Evolutionary conservation across 2,888 invertebrate species (phyloP), one percentile per base, ranked within the genome.

Genomic region (Osedax fenrisi): DNA sequence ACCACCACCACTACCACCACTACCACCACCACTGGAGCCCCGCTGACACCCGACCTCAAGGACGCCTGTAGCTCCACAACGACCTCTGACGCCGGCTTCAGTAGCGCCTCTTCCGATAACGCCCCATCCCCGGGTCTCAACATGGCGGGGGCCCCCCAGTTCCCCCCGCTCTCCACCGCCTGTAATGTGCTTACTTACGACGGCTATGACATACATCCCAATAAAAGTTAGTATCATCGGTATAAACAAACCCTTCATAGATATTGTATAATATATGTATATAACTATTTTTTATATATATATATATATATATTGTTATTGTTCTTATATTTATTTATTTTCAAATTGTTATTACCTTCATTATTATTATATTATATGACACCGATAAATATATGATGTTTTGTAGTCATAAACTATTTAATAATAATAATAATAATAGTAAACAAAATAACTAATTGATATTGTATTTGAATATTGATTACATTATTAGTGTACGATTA

Each of bases 111-210:
- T 83, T 25, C 83, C 83, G 62, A 82, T 82, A 75, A 80, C 81
- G n/a, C 84, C 84, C 21, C 84, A 84, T 3, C 80, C 82, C 27
- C 79, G 81, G 24, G 79, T 82, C 62, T 84, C 84, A 25, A 84
- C 84, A 1, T 78, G 78, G 69, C 81, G 83, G 66, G 84, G 84
- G 74, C 84, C 84, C 70, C 83, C 82, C n/a, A n/a, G n/a, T 26
- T 81, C 79, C 76, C 77, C 77, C 69, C 79, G 77, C 74, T 77
- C 25, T n/a, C 76, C 77, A 26, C 78, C 81, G 73, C 84, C 89
- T 78, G 88, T 88, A 81, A 89, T 89, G 73, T 92, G 81, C 91
- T 21, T 26, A 62, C 62, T 62, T 21, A 22, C 25, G 17, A 13
- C 26, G 26, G 61, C 41, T 41, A 23, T 17, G 72, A 72, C 25